A percentile compares a stretch with the other conserved stretches of the same genome.
These are phyloP conservation scores for Drosophila nannoptera DNA, from an alignment of 1,140 invertebrate species.

Conservation along the genomic window DNA sequence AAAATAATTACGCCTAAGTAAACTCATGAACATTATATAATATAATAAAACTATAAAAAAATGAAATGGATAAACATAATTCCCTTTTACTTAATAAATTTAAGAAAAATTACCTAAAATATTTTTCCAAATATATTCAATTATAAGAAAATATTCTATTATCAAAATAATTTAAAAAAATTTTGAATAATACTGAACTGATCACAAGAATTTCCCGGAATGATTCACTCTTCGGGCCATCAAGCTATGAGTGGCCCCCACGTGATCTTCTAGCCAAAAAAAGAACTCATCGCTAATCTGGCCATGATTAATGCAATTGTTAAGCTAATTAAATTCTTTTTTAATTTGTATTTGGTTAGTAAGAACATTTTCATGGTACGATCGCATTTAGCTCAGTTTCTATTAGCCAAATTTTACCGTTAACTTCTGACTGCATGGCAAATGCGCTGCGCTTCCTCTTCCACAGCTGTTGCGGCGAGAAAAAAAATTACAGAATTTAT, in stretches of 20 bases:
- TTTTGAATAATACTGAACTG: neutral
- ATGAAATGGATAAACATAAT: too few relatives aligned
- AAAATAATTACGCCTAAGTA: too few relatives aligned
- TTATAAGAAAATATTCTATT: neutral
- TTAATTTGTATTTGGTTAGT: neutral
- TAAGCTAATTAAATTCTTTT: neutral
- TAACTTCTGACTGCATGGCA: conserved; percentile 3
- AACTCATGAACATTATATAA: too few relatives aligned
- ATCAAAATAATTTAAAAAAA: neutral
- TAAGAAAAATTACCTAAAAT: too few relatives aligned
- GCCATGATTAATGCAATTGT: neutral
- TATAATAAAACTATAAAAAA: too few relatives aligned
- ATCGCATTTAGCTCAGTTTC: conserved; percentile 4
- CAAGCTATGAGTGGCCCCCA: too few relatives aligned
- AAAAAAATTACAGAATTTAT: conserved; percentile 11
- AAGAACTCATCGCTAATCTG: too few relatives aligned
- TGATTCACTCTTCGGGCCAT: neutral
- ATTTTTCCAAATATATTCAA: neutral
- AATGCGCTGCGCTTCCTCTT: neutral
- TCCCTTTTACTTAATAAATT: too few relatives aligned
- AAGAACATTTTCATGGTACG: neutral
- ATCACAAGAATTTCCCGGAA: neutral
- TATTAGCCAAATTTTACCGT: conserved; percentile 10
- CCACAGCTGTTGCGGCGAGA: neutral
- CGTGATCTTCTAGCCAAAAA: too few relatives aligned